Percentiles rank a stretch among this genome's conserved stretches.
phyloP scores from a whole-genome alignment of 2,797 vertebrate species.

The Gymnopithys bicolor region DNA sequence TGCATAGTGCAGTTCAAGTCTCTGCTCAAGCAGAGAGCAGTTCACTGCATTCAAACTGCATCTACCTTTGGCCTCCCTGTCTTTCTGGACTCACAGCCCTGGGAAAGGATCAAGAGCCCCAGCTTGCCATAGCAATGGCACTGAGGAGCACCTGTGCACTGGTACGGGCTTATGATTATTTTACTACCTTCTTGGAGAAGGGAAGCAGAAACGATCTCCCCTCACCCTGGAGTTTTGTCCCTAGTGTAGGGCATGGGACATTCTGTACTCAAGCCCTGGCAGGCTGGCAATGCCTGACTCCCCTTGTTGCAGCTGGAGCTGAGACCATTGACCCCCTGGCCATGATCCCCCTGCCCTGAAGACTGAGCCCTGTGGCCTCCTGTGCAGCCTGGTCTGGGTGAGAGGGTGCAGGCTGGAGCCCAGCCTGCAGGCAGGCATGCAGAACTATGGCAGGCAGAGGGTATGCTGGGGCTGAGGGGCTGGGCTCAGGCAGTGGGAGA shows the following conservation, averaged over 20 bases:
- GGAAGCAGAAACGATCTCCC: neutral
- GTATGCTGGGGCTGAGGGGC: neutral
- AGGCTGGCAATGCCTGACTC: neutral
- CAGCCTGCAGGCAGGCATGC: neutral
- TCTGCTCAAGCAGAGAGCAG: neutral
- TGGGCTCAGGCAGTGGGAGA: neutral
- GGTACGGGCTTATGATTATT: neutral
- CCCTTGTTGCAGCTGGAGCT: accelerated
- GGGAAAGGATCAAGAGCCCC: neutral
- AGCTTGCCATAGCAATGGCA: accelerated
- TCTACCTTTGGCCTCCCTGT: neutral
- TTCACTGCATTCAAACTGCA: accelerated
- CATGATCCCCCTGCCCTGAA: neutral
- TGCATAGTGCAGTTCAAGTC: neutral
- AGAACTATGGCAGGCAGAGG: neutral
- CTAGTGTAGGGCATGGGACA: accelerated
- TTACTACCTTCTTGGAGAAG: neutral
- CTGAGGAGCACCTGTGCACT: neutral
- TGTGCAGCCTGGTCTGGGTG: neutral
- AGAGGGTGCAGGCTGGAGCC: neutral
- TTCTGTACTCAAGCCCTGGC: neutral
- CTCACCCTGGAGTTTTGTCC: neutral
- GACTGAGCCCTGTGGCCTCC: neutral
- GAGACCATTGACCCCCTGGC: neutral
- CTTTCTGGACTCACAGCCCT: accelerated